phyloP scores from a whole-genome alignment of 2,113 vertebrate genomes.

The Prolemur simus region DNA sequence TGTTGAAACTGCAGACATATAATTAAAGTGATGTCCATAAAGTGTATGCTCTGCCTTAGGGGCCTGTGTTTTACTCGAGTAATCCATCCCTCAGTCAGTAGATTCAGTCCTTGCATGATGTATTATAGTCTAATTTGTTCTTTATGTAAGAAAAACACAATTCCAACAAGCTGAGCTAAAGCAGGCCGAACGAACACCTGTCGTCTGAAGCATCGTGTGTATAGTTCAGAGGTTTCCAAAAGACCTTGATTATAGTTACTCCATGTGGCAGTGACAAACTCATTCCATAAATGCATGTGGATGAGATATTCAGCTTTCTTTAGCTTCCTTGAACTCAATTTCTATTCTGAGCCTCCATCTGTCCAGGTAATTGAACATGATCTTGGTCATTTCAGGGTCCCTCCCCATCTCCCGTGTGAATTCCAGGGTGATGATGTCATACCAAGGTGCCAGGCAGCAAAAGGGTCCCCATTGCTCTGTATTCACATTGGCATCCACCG shows the following conservation, averaged over 20 bases:
- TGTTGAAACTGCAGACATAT: neutral
- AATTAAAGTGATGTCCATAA: rapidly evolving
- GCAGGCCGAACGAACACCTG: neutral
- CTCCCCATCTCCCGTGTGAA: neutral
- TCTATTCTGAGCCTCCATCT: neutral
- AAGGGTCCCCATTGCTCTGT: neutral
- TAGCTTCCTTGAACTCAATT: neutral
- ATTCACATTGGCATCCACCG: rapidly evolving
- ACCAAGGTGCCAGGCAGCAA: neutral
- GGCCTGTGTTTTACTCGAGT: conserved; percentile 44
- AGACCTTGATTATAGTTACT: neutral
- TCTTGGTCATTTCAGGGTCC: neutral
- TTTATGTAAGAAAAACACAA: neutral
- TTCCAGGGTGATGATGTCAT: neutral
- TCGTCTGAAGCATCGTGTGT: rapidly evolving
- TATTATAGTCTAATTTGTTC: neutral
- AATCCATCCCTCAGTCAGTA: conserved; percentile 46
- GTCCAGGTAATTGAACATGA: neutral
- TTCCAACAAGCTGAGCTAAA: neutral
- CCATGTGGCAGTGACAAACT: neutral
- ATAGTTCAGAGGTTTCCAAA: neutral
- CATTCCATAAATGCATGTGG: neutral
- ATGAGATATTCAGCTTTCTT: neutral
- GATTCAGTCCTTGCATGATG: conserved; percentile 24
- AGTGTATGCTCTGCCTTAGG: neutral